phyloP scores from a whole-genome alignment of 2,888 invertebrate species.

The Hydriomena furcata region DNA sequence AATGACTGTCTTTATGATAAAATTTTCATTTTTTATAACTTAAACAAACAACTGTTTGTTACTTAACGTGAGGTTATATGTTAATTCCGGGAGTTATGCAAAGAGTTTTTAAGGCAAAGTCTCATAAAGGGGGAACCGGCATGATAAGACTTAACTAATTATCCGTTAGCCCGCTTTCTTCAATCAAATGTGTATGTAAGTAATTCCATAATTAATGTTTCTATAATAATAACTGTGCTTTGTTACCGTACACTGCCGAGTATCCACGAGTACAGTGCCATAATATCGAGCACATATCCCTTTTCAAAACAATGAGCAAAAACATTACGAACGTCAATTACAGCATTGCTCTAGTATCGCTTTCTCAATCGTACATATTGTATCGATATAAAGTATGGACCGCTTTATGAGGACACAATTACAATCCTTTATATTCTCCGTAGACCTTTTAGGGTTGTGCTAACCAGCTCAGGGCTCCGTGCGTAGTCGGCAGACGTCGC shows the following conservation, averaged over 20 bases:
- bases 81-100: conserved; percentile 14
- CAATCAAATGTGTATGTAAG: conserved; percentile 9
- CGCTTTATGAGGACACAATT: conserved; percentile 80
- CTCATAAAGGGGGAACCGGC: conserved; percentile 6
- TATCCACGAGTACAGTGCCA: conserved; percentile 19
- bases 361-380: conserved; percentile 68
- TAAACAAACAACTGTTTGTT: conserved; percentile 17
- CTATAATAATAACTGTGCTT: conserved; percentile 18
- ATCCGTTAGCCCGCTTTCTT: conserved; percentile 8
- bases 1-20: conserved; percentile 25
- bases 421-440: conserved; percentile 74
- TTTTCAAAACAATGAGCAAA: conserved; percentile 49
- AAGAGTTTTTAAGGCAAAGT: conserved; percentile 11
- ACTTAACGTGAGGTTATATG: conserved; percentile 13
- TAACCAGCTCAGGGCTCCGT: conserved; percentile 48
- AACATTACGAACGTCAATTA: conserved; percentile 70
- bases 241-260: conserved; percentile 4
- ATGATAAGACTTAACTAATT: conserved; percentile 14
- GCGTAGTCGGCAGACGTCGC: conserved; percentile 54
- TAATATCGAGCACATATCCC: conserved; percentile 41
- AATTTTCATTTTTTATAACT: conserved; percentile 14
- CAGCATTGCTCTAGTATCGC: conserved; percentile 62
- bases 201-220: conserved; percentile 21
- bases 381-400: conserved; percentile 58
- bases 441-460: conserved; percentile 69